Base-by-base conservation (phyloP, 92 coral and sea anemone genomes). In the Phymanthus crucifer region DNA sequence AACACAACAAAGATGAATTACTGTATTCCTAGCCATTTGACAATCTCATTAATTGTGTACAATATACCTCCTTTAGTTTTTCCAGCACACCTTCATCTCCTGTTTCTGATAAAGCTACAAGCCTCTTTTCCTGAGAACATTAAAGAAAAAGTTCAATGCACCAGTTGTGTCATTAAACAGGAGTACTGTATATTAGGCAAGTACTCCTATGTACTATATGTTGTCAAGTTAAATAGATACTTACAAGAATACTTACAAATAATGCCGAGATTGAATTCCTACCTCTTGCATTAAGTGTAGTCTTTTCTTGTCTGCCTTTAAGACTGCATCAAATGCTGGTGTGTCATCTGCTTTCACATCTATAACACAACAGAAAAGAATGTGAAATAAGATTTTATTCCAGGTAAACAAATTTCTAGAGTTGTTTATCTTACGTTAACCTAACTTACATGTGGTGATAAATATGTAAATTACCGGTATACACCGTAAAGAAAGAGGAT, bases 281-380 rank as follows among this genome's bases (percentile, higher is more conserved):
- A 78, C 99, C 88, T 95, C 95, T 75, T 93, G 92, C 74, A 95
- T 78, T 48, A 95, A 76, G n/a, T 86, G 84, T 11, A 95, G 85
- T 77, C 99, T 85, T 70, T 89, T 95, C 40, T 76, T 95, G 85
- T 95, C 99, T 26, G 98, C 98, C 75, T 89, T 93, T 47, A 95
- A 77, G 40, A 95, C 99, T 54, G 87, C 99, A 89, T 95, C 99
- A 93, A 95, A 95, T 43, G 99, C 99, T 36, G 99, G 99, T 10
- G 98, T 86, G 34, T 93, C 92, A 75, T 84, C 94, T 24, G 99
- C 99, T 37, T 87, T 92, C 23, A 95, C 99, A 93, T 95, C 99
- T 95, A 24, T 34, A 38, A 71, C 17, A 26, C 6, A 24, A 36
- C 2, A 43, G 48, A 4, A 11, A 43, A 43, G 45, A 1, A 38